Base-by-base conservation (phyloP, 2,888 invertebrate genomes). In the Dicycla oo region DNA sequence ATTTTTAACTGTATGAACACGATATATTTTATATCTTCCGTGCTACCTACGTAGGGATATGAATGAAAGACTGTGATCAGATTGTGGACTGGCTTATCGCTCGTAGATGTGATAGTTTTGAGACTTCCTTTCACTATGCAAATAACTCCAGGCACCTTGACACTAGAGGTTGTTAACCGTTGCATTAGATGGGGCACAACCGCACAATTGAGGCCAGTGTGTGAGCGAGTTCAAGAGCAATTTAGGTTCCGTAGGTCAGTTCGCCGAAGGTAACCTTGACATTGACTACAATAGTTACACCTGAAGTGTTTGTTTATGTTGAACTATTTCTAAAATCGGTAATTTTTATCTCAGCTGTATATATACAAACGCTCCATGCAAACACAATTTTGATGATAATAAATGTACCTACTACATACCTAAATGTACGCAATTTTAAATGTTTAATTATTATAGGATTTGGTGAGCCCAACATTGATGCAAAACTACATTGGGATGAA, bases 241-340 rank as follows among this genome's bases (percentile, higher is more conserved):
- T 95, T 96, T 95, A 94, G 93, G 95, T 96, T 94, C 95, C 95
- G 93, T 96, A 96, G 95, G 95, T 96, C 95, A 96, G 95, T 95
- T 94, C 95, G 93, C 91, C 94, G 94, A 95, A 96, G 95, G 95
- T 96, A 95, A 96, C 95, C 95, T 95, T 95, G 95, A 95, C 95
- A 91, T 94, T 95, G 94, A 91, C 90, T 79, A 94, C 91, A 93
- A 92, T 91, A 93, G 87, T 89, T 86, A 87, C 86, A 92, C 89
- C 89, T 90, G 88, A 75, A 85, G 86, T 80, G 74, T 80, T 82
- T 76, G 54, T 72, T 86, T 80, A 66, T 72, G 49, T 82, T 75
- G 8, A 80, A 82, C 57, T 71, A 77, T 80, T 83, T 53, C 38
- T 64, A 70, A 65, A 69, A 74, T 69, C 73, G 64, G 65, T 76